Percentiles rank a stretch among this genome's conserved stretches.
phyloP scores from a whole-genome alignment of 1,140 invertebrate genomes.

The Myzus persicae region DNA sequence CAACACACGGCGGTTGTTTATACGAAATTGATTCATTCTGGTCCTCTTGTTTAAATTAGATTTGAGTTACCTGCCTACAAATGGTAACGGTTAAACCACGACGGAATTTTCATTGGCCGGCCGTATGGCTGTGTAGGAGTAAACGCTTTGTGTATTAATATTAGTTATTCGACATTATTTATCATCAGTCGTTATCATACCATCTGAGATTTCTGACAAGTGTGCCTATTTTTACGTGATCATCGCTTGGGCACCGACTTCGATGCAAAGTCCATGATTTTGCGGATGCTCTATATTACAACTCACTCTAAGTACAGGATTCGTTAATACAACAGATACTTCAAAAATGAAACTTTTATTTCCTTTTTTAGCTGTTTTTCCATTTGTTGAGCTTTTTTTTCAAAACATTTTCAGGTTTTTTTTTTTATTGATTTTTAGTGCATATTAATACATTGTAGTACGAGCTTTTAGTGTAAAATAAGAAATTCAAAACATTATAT shows the following conservation, averaged over 20 bases:
- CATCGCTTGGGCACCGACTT: neutral
- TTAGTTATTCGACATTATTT: no score
- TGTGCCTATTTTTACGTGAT: neutral
- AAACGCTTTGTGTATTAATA: neutral
- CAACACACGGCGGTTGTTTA: neutral
- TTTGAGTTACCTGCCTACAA: neutral
- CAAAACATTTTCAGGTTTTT: neutral
- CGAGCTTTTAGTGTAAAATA: neutral
- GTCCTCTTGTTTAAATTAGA: neutral
- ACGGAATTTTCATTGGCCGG: no score
- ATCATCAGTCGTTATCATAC: neutral
- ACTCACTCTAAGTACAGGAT: neutral
- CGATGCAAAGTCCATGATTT: neutral
- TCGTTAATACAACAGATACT: neutral
- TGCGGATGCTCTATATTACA: neutral
- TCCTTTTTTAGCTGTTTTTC: neutral
- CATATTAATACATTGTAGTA: no score
- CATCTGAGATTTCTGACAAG: neutral
- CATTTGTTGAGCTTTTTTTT: neutral
- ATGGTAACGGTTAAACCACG: neutral
- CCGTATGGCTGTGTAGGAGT: neutral
- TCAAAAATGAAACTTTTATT: neutral
- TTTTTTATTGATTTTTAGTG: neutral
- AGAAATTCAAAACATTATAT: no score
- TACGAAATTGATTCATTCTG: neutral